phyloP scores from a whole-genome alignment of 2,797 vertebrate genomes.

The Centropyge bicolor region DNA sequence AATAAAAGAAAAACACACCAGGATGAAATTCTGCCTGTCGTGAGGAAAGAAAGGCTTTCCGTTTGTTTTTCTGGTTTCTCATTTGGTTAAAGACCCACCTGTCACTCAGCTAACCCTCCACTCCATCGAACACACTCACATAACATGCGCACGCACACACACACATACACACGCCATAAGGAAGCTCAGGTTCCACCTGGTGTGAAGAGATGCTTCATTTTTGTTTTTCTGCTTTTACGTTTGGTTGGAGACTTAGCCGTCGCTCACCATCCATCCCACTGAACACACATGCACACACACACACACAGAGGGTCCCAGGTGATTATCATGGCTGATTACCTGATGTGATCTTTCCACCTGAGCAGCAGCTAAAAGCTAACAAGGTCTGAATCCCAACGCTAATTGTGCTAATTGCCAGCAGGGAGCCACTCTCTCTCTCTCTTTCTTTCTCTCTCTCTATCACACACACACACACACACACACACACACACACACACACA shows the following conservation, averaged over 20 bases:
- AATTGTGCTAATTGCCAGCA: conserved; percentile 76
- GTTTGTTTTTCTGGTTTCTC: conserved; percentile 68
- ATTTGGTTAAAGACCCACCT: conserved; percentile 56
- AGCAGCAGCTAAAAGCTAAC: conserved; percentile 76
- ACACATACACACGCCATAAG: neutral
- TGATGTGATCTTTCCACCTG: conserved; percentile 84
- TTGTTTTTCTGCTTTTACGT: conserved; percentile 27
- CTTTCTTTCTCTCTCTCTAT: conserved; percentile 13
- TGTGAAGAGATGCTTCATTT: conserved; percentile 28
- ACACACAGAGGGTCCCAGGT: conserved; percentile 36
- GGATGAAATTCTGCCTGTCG: conserved; percentile 55
- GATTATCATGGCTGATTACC: conserved; percentile 80
- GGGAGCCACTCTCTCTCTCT: conserved; percentile 38
- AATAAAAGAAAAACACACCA: conserved; percentile 26
- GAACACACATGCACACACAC: conserved; percentile 17
- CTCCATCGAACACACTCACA: conserved; percentile 15
- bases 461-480: neutral
- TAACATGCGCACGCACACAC: neutral
- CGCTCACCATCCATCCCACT: conserved; percentile 13
- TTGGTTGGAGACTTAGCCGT: conserved; percentile 9
- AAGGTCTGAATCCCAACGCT: conserved; percentile 68
- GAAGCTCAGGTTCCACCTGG: neutral
- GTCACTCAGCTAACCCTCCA: conserved; percentile 41
- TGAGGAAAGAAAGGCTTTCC: conserved; percentile 39
- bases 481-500: neutral